Evolutionary conservation across 2,888 invertebrate species (phyloP).

Genomic region (Cheilosia grossa): DNA sequence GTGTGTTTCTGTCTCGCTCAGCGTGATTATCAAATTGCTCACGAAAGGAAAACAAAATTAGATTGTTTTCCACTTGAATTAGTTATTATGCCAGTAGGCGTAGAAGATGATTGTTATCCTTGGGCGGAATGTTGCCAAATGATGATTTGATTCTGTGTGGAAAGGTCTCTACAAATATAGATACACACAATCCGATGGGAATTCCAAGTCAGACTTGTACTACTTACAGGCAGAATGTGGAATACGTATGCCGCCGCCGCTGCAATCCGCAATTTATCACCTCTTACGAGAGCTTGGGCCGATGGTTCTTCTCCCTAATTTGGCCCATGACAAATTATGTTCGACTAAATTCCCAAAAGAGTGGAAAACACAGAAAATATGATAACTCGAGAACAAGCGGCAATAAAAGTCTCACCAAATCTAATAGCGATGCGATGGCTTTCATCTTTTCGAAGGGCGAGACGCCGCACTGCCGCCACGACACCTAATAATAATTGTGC

Average conservation of each 20-base stretch:
- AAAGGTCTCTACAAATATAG: constrained; percentile 5
- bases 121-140: constrained; percentile 33
- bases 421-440: constrained; percentile 37
- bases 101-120: constrained; percentile 58
- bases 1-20: constrained; percentile 20
- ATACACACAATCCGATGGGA: too few relatives aligned
- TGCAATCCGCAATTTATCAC: constrained; percentile 53
- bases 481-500: constrained; percentile 60
- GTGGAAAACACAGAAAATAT: constrained; percentile 15
- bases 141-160: constrained; percentile 48
- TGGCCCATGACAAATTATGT: constrained; percentile 56
- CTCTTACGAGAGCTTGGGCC: constrained; percentile 12
- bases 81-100: constrained; percentile 76
- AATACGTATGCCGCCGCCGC: not conserved
- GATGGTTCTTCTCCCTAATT: constrained; percentile 32
- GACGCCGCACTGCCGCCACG: constrained; percentile 32
- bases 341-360: constrained; percentile 35
- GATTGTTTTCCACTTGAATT: constrained; percentile 83
- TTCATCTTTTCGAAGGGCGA: constrained; percentile 42
- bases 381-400: constrained; percentile 43
- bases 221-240: constrained; percentile 44
- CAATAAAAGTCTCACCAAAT: constrained; percentile 65
- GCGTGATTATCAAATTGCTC: constrained; percentile 71
- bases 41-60: constrained; percentile 78
- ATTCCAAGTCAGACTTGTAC: constrained; percentile 6